Evolutionary conservation across 1,140 invertebrate genomes (phyloP), one percentile per base, ranked within the genome.

Genomic region (Mercenaria mercenaria): DNA sequence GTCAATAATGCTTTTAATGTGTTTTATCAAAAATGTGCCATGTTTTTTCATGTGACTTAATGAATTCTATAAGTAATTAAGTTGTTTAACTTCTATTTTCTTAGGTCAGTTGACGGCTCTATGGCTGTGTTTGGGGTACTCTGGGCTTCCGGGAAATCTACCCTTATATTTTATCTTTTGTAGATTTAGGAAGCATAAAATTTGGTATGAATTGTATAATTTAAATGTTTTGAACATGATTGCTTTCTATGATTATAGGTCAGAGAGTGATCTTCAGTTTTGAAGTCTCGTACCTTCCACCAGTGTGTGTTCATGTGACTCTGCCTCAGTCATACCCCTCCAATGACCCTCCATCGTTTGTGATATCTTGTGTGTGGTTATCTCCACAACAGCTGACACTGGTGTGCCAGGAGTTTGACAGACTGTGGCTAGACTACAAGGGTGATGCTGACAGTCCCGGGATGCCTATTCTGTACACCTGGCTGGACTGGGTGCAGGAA

Each of bases 401-500:
- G 15, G 67, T 93, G 26, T 93, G 92, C 81, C 72, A 74, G 23
- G 77, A 91, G 72, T 76, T 94, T 72, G 92, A 94, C 39, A 34
- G 11, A 37, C 41, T 94, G 64, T 94, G 93, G 93, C 69, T 86
- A 64, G 91, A 91, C 29, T 69, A 50, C 32, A 64, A 59, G 4
- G 47, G 50, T 11, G 47, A 37, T 59, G 56, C 20, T 4, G 77
- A 56, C n/a, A 41, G 29, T 8, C 43, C 43, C 15, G 77, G 87
- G 6, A 92, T 94, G 90, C 91, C 91, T 34, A 81, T 94, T 15
- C n/a, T 94, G 13, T 94, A 91, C 77, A 91, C 88, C 18, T 94
- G 93, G 93, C 52, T 94, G 26, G 90, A 93, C 80, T 94, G 92
- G 91, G 74, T 94, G 77, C 90, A 93, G 34, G 91, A 93, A 47